phyloP scores from a whole-genome alignment of 1,140 invertebrate genomes.

The Macrostomum lignano region DNA sequence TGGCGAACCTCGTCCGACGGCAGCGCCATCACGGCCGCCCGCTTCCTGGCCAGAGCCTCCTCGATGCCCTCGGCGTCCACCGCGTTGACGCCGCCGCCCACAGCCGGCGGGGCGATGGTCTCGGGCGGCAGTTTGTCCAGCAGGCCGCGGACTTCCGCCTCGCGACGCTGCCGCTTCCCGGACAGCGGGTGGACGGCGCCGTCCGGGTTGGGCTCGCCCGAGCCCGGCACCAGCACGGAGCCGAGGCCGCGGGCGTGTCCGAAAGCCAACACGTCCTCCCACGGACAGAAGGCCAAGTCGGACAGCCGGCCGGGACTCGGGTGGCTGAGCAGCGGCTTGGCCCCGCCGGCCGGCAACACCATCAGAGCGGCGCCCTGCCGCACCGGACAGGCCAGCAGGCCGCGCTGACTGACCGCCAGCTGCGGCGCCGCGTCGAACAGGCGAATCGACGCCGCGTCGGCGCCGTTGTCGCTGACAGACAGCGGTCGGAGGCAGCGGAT shows the following conservation, averaged over 20 bases:
- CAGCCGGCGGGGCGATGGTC: too few relatives aligned
- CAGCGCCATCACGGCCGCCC: too few relatives aligned
- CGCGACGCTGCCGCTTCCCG: too few relatives aligned
- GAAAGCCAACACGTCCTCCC: conserved; percentile 82
- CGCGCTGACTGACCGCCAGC: conserved; percentile 59
- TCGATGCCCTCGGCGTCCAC: too few relatives aligned
- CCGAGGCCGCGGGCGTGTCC: conserved; percentile 50
- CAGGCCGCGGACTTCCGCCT: too few relatives aligned
- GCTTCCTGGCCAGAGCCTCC: too few relatives aligned
- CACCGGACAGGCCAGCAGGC: conserved; percentile 38
- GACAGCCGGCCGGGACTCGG: conserved; percentile 35
- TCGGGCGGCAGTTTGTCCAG: too few relatives aligned
- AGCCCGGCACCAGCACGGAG: conserved; percentile 64
- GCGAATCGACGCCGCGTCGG: conserved; percentile 34
- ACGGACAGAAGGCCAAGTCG: conserved; percentile 67
- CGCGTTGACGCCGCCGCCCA: too few relatives aligned
- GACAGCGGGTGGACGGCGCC: too few relatives aligned
- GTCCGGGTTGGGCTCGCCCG: conserved; percentile 80
- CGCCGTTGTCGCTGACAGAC: conserved; percentile 41
- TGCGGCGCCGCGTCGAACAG: conserved; percentile 34
- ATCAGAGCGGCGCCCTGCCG: background rate
- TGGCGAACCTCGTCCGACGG: too few relatives aligned
- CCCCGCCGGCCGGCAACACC: background rate
- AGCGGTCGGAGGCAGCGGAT: too few relatives aligned
- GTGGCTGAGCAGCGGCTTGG: conserved; percentile 47